Percentiles rank a stretch among this genome's conserved stretches.
Conservation (phyloP, 2,888 invertebrate genomes). For the Cistogaster globosa region DNA sequence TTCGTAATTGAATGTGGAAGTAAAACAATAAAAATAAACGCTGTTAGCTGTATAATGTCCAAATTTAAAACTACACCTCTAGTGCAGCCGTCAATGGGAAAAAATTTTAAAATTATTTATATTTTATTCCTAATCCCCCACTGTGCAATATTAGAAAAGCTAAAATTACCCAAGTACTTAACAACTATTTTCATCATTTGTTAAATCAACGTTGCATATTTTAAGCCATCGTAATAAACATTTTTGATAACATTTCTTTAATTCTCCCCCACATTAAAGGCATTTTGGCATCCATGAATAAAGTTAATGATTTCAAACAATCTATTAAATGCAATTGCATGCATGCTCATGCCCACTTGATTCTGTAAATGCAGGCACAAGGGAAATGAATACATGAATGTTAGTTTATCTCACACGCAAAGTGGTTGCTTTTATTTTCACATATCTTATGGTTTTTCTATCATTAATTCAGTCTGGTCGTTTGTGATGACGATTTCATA, state of each 20-base stretch:
- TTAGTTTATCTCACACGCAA: conserved; percentile 18
- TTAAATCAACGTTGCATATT: not conserved
- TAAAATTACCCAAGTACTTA: not conserved
- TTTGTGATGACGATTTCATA: conserved; percentile 8
- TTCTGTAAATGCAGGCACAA: not conserved
- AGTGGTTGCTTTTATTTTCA: conserved; percentile 16
- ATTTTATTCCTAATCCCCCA: too few relatives aligned
- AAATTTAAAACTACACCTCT: too few relatives aligned
- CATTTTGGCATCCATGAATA: not conserved
- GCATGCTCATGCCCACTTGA: not conserved
- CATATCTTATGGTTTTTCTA: conserved; percentile 37
- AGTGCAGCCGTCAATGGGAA: too few relatives aligned
- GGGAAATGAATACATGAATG: not conserved
- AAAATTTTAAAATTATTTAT: too few relatives aligned
- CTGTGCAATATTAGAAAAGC: too few relatives aligned
- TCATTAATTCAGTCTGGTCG: conserved; percentile 34
- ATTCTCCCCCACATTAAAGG: not conserved
- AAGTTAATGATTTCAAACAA: conserved; percentile 39
- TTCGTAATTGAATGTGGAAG: too few relatives aligned
- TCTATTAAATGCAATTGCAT: conserved; percentile 38
- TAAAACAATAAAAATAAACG: too few relatives aligned
- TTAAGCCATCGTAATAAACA: not conserved
- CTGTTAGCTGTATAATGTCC: too few relatives aligned
- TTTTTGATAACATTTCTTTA: not conserved
- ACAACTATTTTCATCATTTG: not conserved